Evolutionary conservation across 2,113 vertebrate species (phyloP).

Genomic region (Empidonax traillii): DNA sequence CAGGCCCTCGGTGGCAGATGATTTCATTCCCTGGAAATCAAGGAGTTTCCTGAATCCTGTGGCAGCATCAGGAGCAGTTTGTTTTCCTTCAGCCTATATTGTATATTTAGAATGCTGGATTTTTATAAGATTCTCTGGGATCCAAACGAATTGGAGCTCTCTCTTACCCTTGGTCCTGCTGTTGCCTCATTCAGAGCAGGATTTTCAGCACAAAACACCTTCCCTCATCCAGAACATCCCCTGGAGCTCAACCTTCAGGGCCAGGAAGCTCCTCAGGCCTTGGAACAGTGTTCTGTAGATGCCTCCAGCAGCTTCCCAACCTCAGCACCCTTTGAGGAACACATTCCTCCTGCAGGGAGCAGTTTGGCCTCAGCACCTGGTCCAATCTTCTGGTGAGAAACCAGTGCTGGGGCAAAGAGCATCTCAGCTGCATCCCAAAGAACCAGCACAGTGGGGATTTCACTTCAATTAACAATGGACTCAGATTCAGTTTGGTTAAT

Average conservation of each 20-base stretch:
- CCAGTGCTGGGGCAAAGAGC: not conserved
- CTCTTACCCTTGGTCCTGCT: not conserved
- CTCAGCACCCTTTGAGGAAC: not conserved
- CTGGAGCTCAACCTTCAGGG: not conserved
- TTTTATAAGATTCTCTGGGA: not conserved
- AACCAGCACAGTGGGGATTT: not conserved
- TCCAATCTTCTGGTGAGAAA: not conserved
- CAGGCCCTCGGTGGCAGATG: not conserved
- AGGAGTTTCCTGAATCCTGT: not conserved
- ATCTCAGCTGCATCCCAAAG: not conserved
- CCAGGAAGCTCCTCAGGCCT: not conserved
- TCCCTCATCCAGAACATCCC: not conserved
- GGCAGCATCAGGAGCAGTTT: not conserved
- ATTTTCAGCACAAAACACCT: not conserved
- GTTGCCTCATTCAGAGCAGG: not conserved
- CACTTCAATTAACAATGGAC: not conserved
- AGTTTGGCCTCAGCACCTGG: not conserved
- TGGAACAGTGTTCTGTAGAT: not conserved
- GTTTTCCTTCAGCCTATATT: not conserved
- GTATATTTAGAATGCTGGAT: not conserved
- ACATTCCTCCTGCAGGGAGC: not conserved
- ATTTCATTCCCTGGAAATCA: not conserved
- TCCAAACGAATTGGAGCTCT: not conserved
- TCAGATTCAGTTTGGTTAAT: not conserved
- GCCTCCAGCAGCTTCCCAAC: not conserved